Base-by-base conservation (phyloP, 1,140 invertebrate genomes). In the Heliconius congener region DNA sequence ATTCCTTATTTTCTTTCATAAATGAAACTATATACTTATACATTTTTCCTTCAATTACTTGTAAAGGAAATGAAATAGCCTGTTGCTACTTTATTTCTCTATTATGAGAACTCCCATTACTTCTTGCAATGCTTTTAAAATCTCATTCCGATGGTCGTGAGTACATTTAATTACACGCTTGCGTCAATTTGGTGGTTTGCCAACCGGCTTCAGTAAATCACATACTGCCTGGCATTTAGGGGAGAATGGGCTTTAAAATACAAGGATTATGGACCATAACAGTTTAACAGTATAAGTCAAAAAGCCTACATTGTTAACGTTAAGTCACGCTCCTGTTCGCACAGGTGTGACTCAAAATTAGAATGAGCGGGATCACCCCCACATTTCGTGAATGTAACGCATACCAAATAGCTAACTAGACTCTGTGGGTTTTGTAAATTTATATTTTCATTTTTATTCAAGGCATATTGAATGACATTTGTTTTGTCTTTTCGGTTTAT, bases 311-410 rank as follows among this genome's bases (percentile, higher is more conserved):
- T 83, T 78, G 76, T 83, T 83, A 83, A 77, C 77, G 81, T 78
- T 74, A 80, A 82, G 82, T 83, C 82, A 83, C 82, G 82, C 60
- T 83, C 34, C 60, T 75, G 55, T 73, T 78, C 72, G 66, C 76
- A 82, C 80, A 83, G 79, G 79, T 83, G 82, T 80, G 82, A 79
- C 73, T 79, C 27, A 79, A 76, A 83, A 83, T 82, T 82, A 82
- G 81, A 82, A 82, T 80, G 81, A 83, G 81, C 50, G 57, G 79
- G 55, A 78, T 71, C 74, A 55, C 42, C 50, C 82, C 71, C 74
- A 70, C 70, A 80, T 80, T 80, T 80, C 18, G 71, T 80, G 74
- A 77, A 66, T 76, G 74, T 66, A 74, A 76, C 74, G 79, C 74
- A 80, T 80, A 80, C 79, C 37, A 80, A 80, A 73, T 42, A 80